Percentiles rank a stretch among this genome's conserved stretches.
phyloP scores from a whole-genome alignment of 2,888 invertebrate genomes.

The Ophion ventricosus region DNA sequence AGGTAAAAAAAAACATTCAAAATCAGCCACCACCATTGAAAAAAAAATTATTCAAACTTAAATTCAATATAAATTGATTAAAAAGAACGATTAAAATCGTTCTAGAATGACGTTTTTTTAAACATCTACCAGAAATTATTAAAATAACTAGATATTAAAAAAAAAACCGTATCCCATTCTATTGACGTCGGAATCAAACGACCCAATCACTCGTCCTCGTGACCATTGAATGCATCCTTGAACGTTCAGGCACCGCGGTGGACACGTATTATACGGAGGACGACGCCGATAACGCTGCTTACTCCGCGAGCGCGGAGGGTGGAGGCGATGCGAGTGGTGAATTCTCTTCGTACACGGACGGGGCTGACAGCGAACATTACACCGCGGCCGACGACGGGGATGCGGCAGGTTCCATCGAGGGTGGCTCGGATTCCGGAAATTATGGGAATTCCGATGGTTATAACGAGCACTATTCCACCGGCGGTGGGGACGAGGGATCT shows the following conservation, averaged over 20 bases:
- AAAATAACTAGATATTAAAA: neutral
- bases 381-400: slow-evolving; percentile 72
- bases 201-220: neutral
- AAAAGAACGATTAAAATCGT: no score
- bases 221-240: slow-evolving; percentile 4
- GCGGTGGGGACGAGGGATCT: slow-evolving; percentile 72
- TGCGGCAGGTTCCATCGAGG: slow-evolving; percentile 69
- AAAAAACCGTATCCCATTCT: neutral
- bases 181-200: neutral
- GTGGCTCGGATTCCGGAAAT: slow-evolving; percentile 71
- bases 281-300: slow-evolving; percentile 70
- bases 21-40: no score
- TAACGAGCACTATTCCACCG: slow-evolving; percentile 73
- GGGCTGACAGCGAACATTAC: slow-evolving; percentile 73
- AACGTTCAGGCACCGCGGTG: slow-evolving; percentile 74
- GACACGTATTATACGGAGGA: slow-evolving; percentile 73
- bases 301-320: slow-evolving; percentile 64
- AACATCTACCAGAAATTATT: neutral
- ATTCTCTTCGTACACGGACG: slow-evolving; percentile 63
- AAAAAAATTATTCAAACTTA: no score
- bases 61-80: no score
- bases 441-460: slow-evolving; percentile 73
- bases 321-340: slow-evolving; percentile 69
- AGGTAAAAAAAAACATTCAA: no score
- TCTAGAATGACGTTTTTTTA: neutral